These are phyloP conservation scores for Gymnoscopelus braueri DNA, from an alignment of 2,797 vertebrate genomes.

Conservation along the genomic window DNA sequence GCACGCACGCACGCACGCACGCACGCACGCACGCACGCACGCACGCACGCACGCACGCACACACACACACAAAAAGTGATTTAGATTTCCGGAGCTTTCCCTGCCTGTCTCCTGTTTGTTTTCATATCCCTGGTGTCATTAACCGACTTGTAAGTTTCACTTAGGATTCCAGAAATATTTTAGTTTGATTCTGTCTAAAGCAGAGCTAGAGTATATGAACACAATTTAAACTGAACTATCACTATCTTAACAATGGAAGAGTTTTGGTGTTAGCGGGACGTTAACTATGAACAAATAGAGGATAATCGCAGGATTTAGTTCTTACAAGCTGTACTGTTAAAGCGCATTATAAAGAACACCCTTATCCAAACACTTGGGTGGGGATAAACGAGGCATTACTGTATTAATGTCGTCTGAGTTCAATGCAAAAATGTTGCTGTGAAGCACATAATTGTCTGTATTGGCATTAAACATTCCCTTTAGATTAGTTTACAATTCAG, in stretches of 20 bases:
- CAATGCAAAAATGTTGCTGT: background rate
- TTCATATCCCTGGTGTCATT: conserved; percentile 21
- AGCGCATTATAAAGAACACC: no score
- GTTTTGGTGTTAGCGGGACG: no score
- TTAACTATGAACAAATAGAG: no score
- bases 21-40: no score
- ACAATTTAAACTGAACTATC: background rate
- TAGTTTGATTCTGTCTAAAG: conserved; percentile 7
- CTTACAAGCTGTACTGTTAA: no score
- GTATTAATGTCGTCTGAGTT: background rate
- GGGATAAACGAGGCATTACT: background rate
- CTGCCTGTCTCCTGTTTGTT: background rate
- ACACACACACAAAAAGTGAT: background rate
- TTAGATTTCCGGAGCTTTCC: no score
- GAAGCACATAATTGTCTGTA: background rate
- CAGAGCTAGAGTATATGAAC: background rate
- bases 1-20: no score
- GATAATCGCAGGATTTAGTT: no score
- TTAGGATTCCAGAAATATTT: background rate
- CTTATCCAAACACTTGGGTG: no score
- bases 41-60: no score
- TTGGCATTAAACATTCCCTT: conserved; percentile 21
- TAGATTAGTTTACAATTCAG: conserved; percentile 31
- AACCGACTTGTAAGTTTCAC: background rate
- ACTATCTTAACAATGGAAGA: background rate